Evolutionary conservation across 1,140 invertebrate species (phyloP).

Genomic region (Brachionus koreanus): DNA sequence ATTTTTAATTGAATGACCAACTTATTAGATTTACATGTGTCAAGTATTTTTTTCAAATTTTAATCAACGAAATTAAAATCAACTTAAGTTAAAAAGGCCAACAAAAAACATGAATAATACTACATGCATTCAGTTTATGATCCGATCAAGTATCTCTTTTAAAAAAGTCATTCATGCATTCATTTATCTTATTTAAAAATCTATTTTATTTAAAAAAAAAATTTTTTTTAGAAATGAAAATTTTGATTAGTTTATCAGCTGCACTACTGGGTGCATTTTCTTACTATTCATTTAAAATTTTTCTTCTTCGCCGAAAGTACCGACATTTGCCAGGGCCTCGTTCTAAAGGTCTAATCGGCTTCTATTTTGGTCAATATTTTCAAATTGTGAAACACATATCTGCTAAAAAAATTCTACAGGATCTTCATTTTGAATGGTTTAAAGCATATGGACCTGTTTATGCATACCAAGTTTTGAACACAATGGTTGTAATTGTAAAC

Average conservation of each 20-base stretch:
- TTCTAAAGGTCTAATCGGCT: background rate
- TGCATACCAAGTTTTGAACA: background rate
- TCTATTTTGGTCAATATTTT: conserved; percentile 39
- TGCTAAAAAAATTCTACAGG: background rate
- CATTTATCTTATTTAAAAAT: too few relatives aligned
- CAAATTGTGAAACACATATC: background rate
- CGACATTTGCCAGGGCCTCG: background rate
- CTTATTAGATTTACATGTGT: too few relatives aligned
- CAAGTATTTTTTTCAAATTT: too few relatives aligned
- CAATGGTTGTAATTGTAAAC: background rate
- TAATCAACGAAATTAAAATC: too few relatives aligned
- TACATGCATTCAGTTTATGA: too few relatives aligned
- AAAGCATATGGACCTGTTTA: background rate
- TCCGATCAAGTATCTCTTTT: too few relatives aligned
- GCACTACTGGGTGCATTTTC: background rate
- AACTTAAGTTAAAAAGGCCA: too few relatives aligned
- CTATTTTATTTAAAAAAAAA: too few relatives aligned
- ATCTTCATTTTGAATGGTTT: conserved; percentile 1
- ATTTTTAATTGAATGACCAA: too few relatives aligned
- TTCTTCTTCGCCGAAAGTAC: background rate
- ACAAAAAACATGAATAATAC: too few relatives aligned
- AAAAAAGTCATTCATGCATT: too few relatives aligned
- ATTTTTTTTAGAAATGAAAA: too few relatives aligned
- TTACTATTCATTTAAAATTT: background rate
- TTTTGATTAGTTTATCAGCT: background rate